phyloP scores from a whole-genome alignment of 2,888 invertebrate genomes.

The Polymixis lichenea region DNA sequence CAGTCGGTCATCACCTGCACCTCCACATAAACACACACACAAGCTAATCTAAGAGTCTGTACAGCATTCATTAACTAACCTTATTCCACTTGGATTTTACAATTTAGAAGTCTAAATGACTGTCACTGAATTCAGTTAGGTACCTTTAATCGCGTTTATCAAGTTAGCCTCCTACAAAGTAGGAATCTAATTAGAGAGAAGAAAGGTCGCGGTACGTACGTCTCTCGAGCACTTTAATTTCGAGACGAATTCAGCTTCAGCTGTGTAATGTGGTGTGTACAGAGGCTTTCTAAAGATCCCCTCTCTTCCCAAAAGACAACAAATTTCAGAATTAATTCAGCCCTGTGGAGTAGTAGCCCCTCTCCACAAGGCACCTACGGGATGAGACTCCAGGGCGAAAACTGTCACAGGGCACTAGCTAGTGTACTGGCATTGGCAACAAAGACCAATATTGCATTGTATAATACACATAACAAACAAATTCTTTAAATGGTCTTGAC shows the following conservation, averaged over 20 bases:
- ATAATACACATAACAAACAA: background rate
- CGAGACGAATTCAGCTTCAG: background rate
- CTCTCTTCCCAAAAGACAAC: background rate
- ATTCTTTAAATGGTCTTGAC: background rate
- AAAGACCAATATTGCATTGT: background rate
- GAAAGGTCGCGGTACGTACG: background rate
- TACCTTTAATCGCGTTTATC: background rate
- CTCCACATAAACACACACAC: background rate
- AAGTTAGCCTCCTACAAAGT: background rate
- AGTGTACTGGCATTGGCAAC: background rate
- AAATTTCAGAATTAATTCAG: background rate
- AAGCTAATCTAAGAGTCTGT: background rate
- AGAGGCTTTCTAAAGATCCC: background rate
- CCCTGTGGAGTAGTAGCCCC: background rate
- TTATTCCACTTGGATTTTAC: background rate
- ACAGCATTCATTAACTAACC: background rate
- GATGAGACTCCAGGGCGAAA: background rate
- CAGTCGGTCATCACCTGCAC: background rate
- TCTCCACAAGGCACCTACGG: background rate
- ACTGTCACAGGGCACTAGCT: background rate
- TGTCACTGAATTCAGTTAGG: background rate
- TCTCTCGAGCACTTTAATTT: background rate
- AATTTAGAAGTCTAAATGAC: background rate
- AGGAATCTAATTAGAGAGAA: background rate
- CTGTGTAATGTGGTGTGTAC: background rate